A percentile compares a stretch with the other conserved stretches of the same genome.
Evolutionary conservation across 2,797 vertebrate genomes (phyloP).

Genomic region (Helostoma temminkii): DNA sequence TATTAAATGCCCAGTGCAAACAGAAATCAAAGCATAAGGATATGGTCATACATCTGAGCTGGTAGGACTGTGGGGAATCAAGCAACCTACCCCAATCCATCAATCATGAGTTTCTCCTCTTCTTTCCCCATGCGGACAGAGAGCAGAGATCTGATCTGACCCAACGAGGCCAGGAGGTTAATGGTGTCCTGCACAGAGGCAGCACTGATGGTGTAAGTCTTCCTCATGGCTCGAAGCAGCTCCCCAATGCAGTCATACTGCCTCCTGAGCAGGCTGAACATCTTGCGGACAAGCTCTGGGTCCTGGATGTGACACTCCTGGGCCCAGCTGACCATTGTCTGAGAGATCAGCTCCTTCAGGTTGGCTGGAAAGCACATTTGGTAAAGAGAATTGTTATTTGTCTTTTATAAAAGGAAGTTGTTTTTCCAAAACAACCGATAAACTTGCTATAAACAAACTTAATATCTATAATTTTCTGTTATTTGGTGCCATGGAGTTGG

Average conservation of each 20-base stretch:
- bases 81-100: slow-evolving; percentile 90
- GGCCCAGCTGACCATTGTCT: slow-evolving; percentile 97
- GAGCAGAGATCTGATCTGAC: slow-evolving; percentile 95
- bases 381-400: slow-evolving; percentile 2
- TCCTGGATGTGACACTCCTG: slow-evolving; percentile 97
- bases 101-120: slow-evolving; percentile 97
- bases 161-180: slow-evolving; percentile 92
- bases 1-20: too few species aligned
- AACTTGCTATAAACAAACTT: not conserved
- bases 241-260: slow-evolving; percentile 98
- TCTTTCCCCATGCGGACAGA: slow-evolving; percentile 98
- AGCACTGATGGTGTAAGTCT: slow-evolving; percentile 96
- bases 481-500: too few species aligned
- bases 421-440: not conserved
- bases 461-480: not conserved
- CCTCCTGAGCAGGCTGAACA: slow-evolving; percentile 95
- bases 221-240: slow-evolving; percentile 92
- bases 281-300: slow-evolving; percentile 92
- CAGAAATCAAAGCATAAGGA: too few species aligned
- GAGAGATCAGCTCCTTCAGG: slow-evolving; percentile 95
- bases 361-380: slow-evolving; percentile 83
- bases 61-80: not conserved
- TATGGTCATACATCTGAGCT: too few species aligned
- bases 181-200: slow-evolving; percentile 94
- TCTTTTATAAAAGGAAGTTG: not conserved